These are phyloP conservation scores for Odobenus rosmarus DNA, from an alignment of 2,113 vertebrate genomes.

Conservation along the genomic window DNA sequence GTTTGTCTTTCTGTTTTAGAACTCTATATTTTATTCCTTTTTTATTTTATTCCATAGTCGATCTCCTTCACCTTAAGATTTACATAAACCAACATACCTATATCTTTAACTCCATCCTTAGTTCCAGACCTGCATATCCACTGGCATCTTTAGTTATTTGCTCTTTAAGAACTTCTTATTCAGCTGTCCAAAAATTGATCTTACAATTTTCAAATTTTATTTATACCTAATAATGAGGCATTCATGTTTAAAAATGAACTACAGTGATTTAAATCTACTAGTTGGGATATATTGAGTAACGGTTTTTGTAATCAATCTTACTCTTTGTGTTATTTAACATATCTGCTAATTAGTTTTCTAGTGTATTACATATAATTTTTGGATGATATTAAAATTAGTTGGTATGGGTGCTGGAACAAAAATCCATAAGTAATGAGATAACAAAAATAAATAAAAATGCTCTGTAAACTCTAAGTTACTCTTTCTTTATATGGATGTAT, in stretches of 20 bases:
- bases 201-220: background rate
- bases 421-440: background rate
- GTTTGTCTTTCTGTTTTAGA: background rate
- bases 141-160: background rate
- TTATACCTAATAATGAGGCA: background rate
- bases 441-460: conserved; percentile 2
- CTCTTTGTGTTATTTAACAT: background rate
- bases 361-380: background rate
- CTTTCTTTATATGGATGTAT: background rate
- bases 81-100: background rate
- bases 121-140: background rate
- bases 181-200: background rate
- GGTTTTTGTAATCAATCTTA: background rate
- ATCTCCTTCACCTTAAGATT: background rate
- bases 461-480: background rate
- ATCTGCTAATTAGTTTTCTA: background rate
- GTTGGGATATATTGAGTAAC: background rate
- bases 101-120: background rate
- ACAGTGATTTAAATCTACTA: background rate
- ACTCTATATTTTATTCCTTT: background rate
- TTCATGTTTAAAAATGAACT: background rate
- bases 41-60: background rate
- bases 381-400: background rate
- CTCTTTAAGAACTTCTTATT: background rate
- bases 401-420: background rate